Evolutionary conservation across 1,140 invertebrate genomes (phyloP), one percentile per base, ranked within the genome.

Genomic region (Sminthurinus signatus): DNA sequence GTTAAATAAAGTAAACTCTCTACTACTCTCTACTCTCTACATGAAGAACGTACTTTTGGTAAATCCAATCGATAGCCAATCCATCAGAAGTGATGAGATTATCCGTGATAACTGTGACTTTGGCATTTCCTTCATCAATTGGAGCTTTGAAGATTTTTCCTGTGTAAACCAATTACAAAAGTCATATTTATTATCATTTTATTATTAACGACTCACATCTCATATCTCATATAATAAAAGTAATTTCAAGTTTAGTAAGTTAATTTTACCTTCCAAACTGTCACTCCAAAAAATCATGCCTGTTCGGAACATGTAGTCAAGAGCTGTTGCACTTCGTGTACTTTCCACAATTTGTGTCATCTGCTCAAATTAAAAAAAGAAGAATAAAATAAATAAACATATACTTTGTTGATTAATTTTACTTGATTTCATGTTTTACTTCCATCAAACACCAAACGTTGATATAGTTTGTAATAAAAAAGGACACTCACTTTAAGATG

Each of bases 271-370:
- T 71, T 90, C 86, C 15, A 84, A 84, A 29, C 91, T 86, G 79
- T 97, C 94, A 74, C 90, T 93, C 93, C 93, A 98, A 74, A 93
- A 95, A 55, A 97, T 88, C 84, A 90, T 91, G 55, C 89, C 88
- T 3, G 89, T 91, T 62, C 87, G 81, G 76, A 92, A 93, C 2
- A 93, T 89, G 73, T 91, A 92, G 75, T 95, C 93, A 2, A 96
- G 76, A 0, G 89, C 91, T 0, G 90, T 88, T 0, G 91, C 87
- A 62, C 86, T 89, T 73, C 90, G 88, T 0, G 90, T 91, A 65
- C 87, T 85, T 68, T 93, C 93, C 1, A 91, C 88, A 63, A 92
- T 89, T 2, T 84, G 84, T 2, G 92, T 93, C 85, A 91, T 93
- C 78, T 91, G 88, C 76, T 32, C 14, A 23, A 42, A 39, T 46